These are phyloP conservation scores for Troides helena DNA, from an alignment of 2,888 invertebrate genomes.

Conservation along the genomic window DNA sequence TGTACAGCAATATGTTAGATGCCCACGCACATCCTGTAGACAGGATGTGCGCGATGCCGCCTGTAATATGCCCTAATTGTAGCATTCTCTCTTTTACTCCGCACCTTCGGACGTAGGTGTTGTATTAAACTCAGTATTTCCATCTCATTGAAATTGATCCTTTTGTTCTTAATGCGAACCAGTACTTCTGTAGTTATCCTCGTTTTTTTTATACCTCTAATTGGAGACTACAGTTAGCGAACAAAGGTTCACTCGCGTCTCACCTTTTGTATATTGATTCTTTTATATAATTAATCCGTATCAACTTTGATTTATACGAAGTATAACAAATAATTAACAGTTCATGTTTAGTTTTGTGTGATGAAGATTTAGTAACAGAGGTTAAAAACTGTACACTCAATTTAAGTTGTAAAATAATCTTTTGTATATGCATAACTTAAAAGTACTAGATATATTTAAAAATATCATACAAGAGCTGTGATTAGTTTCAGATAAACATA, in stretches of 20 bases:
- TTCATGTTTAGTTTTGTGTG: too few species aligned
- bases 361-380: too few species aligned
- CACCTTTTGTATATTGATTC: not conserved
- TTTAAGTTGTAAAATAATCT: too few species aligned
- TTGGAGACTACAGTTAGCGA: not conserved
- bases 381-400: too few species aligned
- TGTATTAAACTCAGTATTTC: conserved; percentile 39
- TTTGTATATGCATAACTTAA: too few species aligned
- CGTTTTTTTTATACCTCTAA: conserved; percentile 3
- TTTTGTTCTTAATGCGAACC: conserved; percentile 27
- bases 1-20: conserved; percentile 14
- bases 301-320: not conserved
- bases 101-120: conserved; percentile 54
- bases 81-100: conserved; percentile 56
- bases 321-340: too few species aligned
- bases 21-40: conserved; percentile 51
- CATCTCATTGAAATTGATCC: conserved; percentile 46
- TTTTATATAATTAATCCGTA: not conserved
- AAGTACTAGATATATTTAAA: too few species aligned
- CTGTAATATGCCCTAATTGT: conserved; percentile 65
- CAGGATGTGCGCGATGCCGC: conserved; percentile 57
- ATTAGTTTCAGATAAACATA: too few species aligned
- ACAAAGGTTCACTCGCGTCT: not conserved
- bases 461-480: too few species aligned
- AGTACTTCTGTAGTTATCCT: not conserved